Conservation (phyloP, 37 sponge, comb jelly and placozoan species). For the Spongia lamella region DNA sequence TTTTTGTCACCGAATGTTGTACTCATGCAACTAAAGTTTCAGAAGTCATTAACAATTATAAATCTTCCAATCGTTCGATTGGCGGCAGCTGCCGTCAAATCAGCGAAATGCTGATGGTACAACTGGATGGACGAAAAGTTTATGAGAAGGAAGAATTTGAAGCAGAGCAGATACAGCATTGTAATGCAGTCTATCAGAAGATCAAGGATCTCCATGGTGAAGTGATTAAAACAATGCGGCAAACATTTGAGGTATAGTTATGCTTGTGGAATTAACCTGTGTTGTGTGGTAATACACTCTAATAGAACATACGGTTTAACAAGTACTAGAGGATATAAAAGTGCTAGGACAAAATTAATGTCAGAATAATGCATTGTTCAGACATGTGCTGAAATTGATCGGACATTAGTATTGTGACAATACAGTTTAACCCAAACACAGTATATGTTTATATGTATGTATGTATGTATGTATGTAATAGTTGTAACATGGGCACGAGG, state of each 20-base stretch:
- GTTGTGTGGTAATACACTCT: too few relatives aligned
- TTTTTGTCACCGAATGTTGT: conserved; percentile 88
- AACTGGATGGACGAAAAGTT: conserved; percentile 80
- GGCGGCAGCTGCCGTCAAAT: conserved; percentile 77
- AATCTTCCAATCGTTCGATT: conserved; percentile 72
- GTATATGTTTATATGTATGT: neutral
- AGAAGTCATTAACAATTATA: conserved; percentile 81
- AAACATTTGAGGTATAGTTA: conserved; percentile 73
- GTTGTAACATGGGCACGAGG: too few relatives aligned
- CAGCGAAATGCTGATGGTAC: conserved; percentile 83
- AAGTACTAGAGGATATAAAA: too few relatives aligned
- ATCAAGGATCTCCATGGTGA: conserved; percentile 75
- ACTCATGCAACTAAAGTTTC: conserved; percentile 72
- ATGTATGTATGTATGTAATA: too few relatives aligned
- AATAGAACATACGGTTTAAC: too few relatives aligned
- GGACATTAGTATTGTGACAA: too few relatives aligned
- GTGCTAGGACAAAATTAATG: too few relatives aligned
- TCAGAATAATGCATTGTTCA: too few relatives aligned
- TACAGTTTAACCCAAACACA: too few relatives aligned
- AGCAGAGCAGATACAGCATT: conserved; percentile 80
- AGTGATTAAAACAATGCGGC: conserved; percentile 69
- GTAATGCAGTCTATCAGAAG: conserved; percentile 47
- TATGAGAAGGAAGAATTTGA: conserved; percentile 88
- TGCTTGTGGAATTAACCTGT: too few relatives aligned
- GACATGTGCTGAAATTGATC: too few relatives aligned